Conservation (phyloP, 2,888 invertebrate genomes). For the Eilema caniola region DNA sequence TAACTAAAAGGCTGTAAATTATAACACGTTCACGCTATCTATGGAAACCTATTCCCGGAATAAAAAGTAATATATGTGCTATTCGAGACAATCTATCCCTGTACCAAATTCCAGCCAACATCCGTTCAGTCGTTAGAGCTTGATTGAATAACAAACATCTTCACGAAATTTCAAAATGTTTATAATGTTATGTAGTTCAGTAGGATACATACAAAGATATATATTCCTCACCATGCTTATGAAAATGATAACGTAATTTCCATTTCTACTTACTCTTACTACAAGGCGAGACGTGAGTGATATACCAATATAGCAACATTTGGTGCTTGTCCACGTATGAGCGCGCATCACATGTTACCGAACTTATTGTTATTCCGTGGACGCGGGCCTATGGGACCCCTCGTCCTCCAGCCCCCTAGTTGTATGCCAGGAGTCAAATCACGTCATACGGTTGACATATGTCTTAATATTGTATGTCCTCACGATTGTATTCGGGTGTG, state of each 20-base stretch:
- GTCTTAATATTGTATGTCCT: slow-evolving; percentile 24
- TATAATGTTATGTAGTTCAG: too few relatives aligned
- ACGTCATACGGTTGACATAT: slow-evolving; percentile 26
- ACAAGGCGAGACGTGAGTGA: slow-evolving; percentile 25
- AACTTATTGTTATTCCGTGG: slow-evolving; percentile 43
- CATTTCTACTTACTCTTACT: slow-evolving; percentile 3
- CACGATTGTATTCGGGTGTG: background rate
- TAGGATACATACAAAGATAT: background rate
- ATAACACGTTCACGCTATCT: background rate
- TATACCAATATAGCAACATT: slow-evolving; percentile 33
- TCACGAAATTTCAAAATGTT: too few relatives aligned
- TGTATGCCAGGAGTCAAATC: slow-evolving; percentile 25
- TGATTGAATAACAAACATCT: too few relatives aligned
- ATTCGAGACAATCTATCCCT: too few relatives aligned
- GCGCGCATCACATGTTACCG: slow-evolving; percentile 29
- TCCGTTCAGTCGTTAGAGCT: too few relatives aligned
- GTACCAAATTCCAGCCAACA: too few relatives aligned
- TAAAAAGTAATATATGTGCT: too few relatives aligned
- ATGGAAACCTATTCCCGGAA: too few relatives aligned
- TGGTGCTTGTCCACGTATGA: slow-evolving; percentile 19
- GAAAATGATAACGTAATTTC: background rate
- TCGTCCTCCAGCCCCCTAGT: slow-evolving; percentile 20
- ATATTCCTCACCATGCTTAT: background rate
- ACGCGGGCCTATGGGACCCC: slow-evolving; percentile 28
- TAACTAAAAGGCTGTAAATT: background rate